Evolutionary conservation across 2,888 invertebrate genomes (phyloP).

Genomic region (Habrosyne pyritoides): DNA sequence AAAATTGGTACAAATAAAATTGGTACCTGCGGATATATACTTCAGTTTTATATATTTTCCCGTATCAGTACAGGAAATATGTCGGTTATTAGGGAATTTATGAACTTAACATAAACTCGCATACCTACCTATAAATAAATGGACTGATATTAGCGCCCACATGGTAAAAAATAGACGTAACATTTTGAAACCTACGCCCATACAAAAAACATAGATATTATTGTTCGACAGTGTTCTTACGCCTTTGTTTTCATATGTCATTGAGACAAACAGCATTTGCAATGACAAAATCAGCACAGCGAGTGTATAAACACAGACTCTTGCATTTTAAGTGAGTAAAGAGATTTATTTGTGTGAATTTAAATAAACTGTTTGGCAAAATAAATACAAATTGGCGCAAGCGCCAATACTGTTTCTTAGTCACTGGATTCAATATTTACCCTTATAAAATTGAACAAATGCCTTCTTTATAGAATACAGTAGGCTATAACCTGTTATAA

Average conservation of each 20-base stretch:
- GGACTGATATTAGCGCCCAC: not conserved
- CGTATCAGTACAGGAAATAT: too few relatives aligned
- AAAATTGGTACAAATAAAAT: not conserved
- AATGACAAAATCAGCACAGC: constrained; percentile 6
- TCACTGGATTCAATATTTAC: too few relatives aligned
- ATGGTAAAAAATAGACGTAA: not conserved
- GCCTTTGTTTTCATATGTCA: constrained; percentile 6
- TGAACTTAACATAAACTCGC: too few relatives aligned
- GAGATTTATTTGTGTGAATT: not conserved
- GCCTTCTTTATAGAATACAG: too few relatives aligned
- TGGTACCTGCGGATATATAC: too few relatives aligned
- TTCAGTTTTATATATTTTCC: too few relatives aligned
- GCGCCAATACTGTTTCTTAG: not conserved
- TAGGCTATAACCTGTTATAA: too few relatives aligned
- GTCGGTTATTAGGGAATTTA: too few relatives aligned
- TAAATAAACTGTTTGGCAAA: not conserved
- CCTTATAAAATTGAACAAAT: too few relatives aligned
- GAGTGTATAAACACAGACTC: constrained; percentile 5
- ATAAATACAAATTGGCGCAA: not conserved
- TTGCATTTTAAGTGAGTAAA: not conserved
- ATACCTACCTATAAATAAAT: not conserved
- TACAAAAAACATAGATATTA: not conserved
- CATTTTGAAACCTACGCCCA: not conserved
- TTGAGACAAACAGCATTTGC: not conserved
- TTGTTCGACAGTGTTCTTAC: not conserved